A percentile compares a stretch with the other conserved stretches of the same genome.
Conservation (phyloP, 2,888 invertebrate species). For the Leucozona laternaria region DNA sequence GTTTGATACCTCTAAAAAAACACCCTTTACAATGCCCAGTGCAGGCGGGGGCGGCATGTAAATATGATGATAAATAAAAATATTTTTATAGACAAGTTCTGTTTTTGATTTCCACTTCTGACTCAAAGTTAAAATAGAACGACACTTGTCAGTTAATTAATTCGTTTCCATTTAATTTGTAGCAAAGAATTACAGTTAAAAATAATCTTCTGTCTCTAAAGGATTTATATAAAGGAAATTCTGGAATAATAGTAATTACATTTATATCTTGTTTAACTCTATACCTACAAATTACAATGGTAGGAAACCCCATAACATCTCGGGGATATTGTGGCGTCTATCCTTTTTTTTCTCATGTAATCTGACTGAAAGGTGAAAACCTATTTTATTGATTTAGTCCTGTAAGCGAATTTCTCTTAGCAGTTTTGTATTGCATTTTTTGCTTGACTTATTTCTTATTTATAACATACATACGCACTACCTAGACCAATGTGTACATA, state of each 20-base stretch:
- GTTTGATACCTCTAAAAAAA: too few species aligned
- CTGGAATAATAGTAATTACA: neutral
- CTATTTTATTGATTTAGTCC: constrained; percentile 1
- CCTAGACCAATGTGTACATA: neutral
- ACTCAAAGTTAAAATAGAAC: too few species aligned
- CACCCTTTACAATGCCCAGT: too few species aligned
- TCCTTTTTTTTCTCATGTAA: neutral
- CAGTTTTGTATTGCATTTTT: neutral
- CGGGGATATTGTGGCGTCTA: neutral
- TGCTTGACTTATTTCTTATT: neutral
- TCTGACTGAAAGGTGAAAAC: constrained; percentile 2
- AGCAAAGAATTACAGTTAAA: too few species aligned
- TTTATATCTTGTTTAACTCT: neutral
- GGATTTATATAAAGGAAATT: too few species aligned
- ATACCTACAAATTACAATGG: neutral
- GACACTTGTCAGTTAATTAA: too few species aligned
- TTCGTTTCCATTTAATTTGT: too few species aligned
- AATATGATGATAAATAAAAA: too few species aligned
- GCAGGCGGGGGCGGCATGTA: too few species aligned
- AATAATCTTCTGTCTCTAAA: too few species aligned
- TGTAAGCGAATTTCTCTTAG: neutral
- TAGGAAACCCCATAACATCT: neutral
- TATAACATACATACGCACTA: neutral
- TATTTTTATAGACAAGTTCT: too few species aligned
- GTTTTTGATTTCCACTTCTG: too few species aligned